Evolutionary conservation across 2,113 vertebrate species (phyloP).

Genomic region (Bubalus kerabau): DNA sequence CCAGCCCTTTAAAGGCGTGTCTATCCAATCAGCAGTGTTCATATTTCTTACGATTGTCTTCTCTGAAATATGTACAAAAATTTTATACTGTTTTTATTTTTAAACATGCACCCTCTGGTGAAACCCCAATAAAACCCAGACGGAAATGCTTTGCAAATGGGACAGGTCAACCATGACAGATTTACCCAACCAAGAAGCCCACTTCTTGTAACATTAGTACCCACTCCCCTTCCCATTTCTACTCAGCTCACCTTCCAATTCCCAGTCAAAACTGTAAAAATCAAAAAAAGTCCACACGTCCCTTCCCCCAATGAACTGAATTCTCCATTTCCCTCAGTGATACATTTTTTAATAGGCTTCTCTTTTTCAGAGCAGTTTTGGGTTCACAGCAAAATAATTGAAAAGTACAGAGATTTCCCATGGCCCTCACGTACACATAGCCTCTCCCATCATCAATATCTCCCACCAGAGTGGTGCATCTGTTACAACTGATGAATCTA

Average conservation of each 20-base stretch:
- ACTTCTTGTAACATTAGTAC: neutral
- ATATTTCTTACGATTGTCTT: neutral
- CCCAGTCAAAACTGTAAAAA: neutral
- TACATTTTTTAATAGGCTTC: neutral
- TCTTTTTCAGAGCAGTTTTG: constrained; percentile 27
- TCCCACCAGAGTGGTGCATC: neutral
- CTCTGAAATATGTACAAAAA: neutral
- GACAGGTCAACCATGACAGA: constrained; percentile 19
- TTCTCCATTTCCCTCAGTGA: neutral
- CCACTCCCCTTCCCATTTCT: neutral
- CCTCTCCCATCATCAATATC: neutral
- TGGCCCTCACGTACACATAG: neutral
- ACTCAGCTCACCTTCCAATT: neutral
- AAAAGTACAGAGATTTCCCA: neutral
- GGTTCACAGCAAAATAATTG: neutral
- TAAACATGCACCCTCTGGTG: neutral
- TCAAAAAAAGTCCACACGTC: neutral
- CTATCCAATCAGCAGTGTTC: neutral
- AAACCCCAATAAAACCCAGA: constrained; percentile 46
- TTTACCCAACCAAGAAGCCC: neutral
- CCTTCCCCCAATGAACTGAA: neutral
- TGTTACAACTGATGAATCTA: neutral
- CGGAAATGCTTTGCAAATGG: constrained; percentile 40
- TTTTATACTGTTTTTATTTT: constrained; percentile 51
- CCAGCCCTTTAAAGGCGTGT: neutral